These are phyloP conservation scores for Eurypyga helias DNA, from an alignment of 2,113 vertebrate genomes.

Conservation along the genomic window DNA sequence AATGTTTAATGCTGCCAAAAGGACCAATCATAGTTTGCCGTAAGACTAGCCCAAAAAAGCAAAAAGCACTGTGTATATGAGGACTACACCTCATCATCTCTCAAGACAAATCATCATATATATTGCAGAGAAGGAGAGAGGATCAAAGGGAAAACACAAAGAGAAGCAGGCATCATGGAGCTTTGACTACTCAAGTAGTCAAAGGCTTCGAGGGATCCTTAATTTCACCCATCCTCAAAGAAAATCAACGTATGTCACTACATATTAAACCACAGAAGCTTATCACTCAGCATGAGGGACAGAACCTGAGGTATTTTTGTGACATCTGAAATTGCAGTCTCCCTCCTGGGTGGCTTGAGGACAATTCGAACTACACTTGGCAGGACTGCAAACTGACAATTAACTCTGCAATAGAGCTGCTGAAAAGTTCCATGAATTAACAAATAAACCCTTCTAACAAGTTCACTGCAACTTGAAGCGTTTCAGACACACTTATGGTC, in stretches of 20 bases:
- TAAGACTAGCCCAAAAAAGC: not conserved
- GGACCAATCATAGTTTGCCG: not conserved
- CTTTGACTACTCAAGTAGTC: not conserved
- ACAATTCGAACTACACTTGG: not conserved
- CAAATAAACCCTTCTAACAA: not conserved
- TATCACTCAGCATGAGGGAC: not conserved
- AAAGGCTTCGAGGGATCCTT: not conserved
- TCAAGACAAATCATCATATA: not conserved
- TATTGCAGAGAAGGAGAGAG: not conserved
- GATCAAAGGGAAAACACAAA: not conserved
- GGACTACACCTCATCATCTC: not conserved
- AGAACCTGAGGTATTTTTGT: not conserved
- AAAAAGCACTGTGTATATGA: fast-evolving
- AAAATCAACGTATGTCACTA: not conserved
- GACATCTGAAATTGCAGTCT: not conserved
- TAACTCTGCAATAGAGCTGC: not conserved
- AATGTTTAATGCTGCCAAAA: not conserved
- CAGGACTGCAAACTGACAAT: not conserved
- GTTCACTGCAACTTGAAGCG: not conserved
- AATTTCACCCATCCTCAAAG: not conserved
- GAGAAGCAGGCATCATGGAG: not conserved
- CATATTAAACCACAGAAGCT: not conserved
- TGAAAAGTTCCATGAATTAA: not conserved
- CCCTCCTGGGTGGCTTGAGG: not conserved
- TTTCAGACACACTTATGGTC: not conserved